phyloP scores from a whole-genome alignment of 2,888 invertebrate species.

The Octodonta nipae region DNA sequence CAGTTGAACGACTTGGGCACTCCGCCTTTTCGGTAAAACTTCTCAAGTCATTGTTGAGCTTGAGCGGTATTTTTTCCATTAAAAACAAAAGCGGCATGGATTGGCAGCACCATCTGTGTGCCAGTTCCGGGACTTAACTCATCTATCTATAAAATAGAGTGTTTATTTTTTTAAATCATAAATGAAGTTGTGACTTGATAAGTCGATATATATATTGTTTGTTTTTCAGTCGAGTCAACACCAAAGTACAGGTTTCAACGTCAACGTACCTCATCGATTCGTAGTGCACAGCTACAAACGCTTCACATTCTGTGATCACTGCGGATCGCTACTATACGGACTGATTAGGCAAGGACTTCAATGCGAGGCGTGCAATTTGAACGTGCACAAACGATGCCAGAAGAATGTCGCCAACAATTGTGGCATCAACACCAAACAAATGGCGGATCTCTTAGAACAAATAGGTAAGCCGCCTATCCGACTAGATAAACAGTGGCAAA shows the following conservation, averaged over 20 bases:
- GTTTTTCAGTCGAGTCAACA: constrained; percentile 37
- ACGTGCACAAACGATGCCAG: constrained; percentile 97
- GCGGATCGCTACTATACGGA: constrained; percentile 93
- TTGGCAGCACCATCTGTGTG: too few relatives aligned
- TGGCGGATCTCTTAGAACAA: constrained; percentile 84
- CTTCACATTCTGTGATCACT: constrained; percentile 99
- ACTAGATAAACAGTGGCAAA: too few relatives aligned
- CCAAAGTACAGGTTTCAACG: constrained; percentile 70
- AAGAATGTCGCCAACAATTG: constrained; percentile 99
- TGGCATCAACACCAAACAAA: constrained; percentile 91
- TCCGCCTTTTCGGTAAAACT: too few relatives aligned
- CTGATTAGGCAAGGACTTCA: constrained; percentile 92
- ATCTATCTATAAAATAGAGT: too few relatives aligned
- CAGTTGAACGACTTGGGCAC: too few relatives aligned
- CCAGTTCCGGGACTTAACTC: too few relatives aligned
- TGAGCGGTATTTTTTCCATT: too few relatives aligned
- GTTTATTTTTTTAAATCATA: too few relatives aligned
- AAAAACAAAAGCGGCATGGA: too few relatives aligned
- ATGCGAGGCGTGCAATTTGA: constrained; percentile 91
- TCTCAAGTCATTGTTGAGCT: too few relatives aligned
- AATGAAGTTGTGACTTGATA: background rate
- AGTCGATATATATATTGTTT: constrained; percentile 2
- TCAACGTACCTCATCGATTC: constrained; percentile 95
- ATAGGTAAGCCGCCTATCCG: too few relatives aligned
- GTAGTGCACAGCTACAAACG: constrained; percentile 92